A percentile compares a stretch with the other conserved stretches of the same genome.
These are phyloP conservation scores for Xanthorhoe designata DNA, from an alignment of 2,888 invertebrate species.

Conservation along the genomic window DNA sequence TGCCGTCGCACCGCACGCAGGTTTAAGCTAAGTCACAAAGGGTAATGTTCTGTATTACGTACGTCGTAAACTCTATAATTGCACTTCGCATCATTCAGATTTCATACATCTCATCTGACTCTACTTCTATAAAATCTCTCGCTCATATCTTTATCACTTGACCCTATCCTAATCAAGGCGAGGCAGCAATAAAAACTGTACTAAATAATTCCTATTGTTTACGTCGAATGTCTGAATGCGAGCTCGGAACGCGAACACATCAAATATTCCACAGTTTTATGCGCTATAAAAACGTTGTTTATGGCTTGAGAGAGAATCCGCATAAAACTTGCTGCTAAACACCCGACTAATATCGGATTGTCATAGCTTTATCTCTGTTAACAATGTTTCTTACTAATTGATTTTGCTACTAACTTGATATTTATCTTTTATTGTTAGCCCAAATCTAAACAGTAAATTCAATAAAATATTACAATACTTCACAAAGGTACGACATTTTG, in stretches of 20 bases:
- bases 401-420: not conserved
- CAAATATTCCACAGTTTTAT: constrained; percentile 29
- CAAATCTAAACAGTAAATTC: not conserved
- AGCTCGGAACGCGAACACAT: constrained; percentile 29
- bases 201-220: constrained; percentile 44
- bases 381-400: not conserved
- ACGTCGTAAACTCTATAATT: too few species aligned
- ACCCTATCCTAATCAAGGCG: constrained; percentile 36
- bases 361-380: not conserved
- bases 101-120: too few species aligned
- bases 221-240: constrained; percentile 23
- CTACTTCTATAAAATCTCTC: not conserved
- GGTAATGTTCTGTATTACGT: too few species aligned
- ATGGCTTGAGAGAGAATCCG: constrained; percentile 19
- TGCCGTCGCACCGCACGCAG: too few species aligned
- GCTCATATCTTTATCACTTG: not conserved
- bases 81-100: too few species aligned
- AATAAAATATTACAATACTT: not conserved
- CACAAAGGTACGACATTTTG: too few species aligned
- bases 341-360: not conserved
- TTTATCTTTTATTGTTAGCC: not conserved
- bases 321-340: constrained; percentile 7
- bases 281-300: constrained; percentile 25
- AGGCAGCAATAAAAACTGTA: constrained; percentile 27
- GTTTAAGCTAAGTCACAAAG: too few species aligned